Evolutionary conservation across 2,888 invertebrate genomes (phyloP).

Genomic region (Drosophila aldrichi): DNA sequence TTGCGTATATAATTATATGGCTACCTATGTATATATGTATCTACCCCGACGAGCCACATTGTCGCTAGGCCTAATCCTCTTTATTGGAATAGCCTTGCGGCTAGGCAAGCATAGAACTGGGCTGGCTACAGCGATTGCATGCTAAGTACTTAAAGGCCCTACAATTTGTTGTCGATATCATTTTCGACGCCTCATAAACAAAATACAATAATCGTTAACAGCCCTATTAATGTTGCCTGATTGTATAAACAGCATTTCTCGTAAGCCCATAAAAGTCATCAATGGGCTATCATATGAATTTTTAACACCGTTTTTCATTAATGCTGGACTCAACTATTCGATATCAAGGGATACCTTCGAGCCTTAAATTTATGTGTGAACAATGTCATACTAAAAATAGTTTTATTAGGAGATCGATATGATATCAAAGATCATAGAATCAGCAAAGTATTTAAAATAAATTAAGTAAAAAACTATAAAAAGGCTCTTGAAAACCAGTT

Average conservation of each 20-base stretch:
- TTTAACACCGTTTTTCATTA: background rate
- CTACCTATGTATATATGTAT: background rate
- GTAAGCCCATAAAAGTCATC: background rate
- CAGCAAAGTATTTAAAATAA: background rate
- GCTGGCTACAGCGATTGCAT: background rate
- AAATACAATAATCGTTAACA: background rate
- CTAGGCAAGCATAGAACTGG: conserved; percentile 9
- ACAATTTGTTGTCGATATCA: conserved; percentile 6
- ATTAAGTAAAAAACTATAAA: conserved; percentile 1
- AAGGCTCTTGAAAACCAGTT: background rate
- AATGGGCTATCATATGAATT: background rate
- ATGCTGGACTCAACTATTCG: background rate
- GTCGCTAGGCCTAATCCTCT: conserved; percentile 17
- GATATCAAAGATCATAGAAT: background rate
- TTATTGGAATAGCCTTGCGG: conserved; percentile 27
- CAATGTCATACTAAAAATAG: background rate
- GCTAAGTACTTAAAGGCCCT: conserved; percentile 9
- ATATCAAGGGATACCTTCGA: background rate
- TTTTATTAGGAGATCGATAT: background rate
- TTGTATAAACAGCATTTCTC: background rate
- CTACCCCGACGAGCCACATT: conserved; percentile 13
- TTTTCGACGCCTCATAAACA: background rate
- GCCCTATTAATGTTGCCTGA: background rate
- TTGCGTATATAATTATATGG: conserved; percentile 33
- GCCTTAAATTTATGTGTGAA: background rate